Base-by-base conservation (phyloP, 30 jellyfish, hydroid and myxozoan species). In the Hydractinia symbiolongicarpus region DNA sequence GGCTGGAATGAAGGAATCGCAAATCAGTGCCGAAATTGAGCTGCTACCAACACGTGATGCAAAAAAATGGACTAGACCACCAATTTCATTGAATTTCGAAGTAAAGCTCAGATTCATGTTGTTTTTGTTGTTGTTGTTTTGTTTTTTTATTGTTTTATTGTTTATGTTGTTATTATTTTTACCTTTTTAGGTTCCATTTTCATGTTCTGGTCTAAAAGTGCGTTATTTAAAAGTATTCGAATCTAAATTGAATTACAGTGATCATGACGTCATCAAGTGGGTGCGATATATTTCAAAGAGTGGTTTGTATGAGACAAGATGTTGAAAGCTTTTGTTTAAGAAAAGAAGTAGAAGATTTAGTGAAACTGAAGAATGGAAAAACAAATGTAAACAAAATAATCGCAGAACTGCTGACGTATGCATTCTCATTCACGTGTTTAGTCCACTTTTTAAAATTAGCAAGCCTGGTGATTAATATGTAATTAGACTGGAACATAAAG, bases 1-100 rank as follows among this genome's bases (percentile, higher is more conserved):
- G 99, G 96, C 96, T 54, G 99, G 99, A 4, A 94, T 94, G 99
- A 88, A 88, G 77, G 99, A 94, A 80, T 88, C 97, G 77, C 95
- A 91, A 55, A 88, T 94, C 54, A 88, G 96, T 58, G 99, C 99
- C 10, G 99, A 94, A 79, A 88, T 94, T 10, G 99, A 94, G 57
- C 79, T 94, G 21, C 95, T 88, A 15, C 97, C 99, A 5, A 94
- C 96, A 9, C 81, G 88, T 77, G 96, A 94, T 54, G 79, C 97
- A 7, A 94, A 88, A 88, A 94, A 94, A 67, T 88, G 96, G 96
- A 88, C 96, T 7, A 82, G 99, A 44, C 99, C 99, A 5, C 99
- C 99, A 5, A 94, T 94, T 77, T 88, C 96, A 55, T 55, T 94
- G 61, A 94, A 94, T 70, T 94, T 94, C 67, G 98, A 93, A 95